A percentile compares a stretch with the other conserved stretches of the same genome.
phyloP scores from a whole-genome alignment of 1,140 invertebrate species.

The Branchinecta lindahli region DNA sequence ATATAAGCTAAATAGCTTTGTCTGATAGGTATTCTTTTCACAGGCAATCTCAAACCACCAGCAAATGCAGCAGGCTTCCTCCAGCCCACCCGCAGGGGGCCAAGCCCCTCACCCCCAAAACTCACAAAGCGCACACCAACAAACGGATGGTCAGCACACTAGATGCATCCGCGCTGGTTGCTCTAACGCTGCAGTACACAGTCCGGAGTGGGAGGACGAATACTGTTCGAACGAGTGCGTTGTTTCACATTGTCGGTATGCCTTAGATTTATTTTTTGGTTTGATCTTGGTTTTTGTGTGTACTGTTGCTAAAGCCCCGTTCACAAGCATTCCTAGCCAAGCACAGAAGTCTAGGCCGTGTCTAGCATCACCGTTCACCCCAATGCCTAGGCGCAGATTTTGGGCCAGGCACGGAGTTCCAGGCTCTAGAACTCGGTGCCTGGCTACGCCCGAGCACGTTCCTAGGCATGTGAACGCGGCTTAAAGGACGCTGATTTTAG shows the following conservation, averaged over 20 bases:
- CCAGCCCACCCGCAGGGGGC: neutral
- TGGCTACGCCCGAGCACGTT: too few relatives aligned
- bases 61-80: constrained; percentile 11
- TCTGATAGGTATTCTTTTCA: neutral
- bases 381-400: too few relatives aligned
- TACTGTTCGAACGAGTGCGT: constrained; percentile 97
- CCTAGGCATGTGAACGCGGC: too few relatives aligned
- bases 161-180: constrained; percentile 74
- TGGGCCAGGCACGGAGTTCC: too few relatives aligned
- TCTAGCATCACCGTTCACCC: too few relatives aligned
- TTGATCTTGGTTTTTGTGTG: too few relatives aligned
- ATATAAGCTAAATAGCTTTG: too few relatives aligned
- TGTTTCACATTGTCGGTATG: constrained; percentile 70
- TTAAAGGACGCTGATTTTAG: too few relatives aligned
- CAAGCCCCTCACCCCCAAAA: neutral
- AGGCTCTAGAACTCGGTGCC: too few relatives aligned
- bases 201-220: constrained; percentile 90
- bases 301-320: too few relatives aligned
- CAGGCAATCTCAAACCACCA: neutral
- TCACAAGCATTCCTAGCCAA: too few relatives aligned
- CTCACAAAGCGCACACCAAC: neutral
- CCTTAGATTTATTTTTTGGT: neutral
- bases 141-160: constrained; percentile 12
- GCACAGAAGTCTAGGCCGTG: too few relatives aligned
- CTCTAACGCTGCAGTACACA: constrained; percentile 71